These are phyloP conservation scores for Zophobas morio DNA, from an alignment of 1,140 invertebrate genomes.

Conservation along the genomic window DNA sequence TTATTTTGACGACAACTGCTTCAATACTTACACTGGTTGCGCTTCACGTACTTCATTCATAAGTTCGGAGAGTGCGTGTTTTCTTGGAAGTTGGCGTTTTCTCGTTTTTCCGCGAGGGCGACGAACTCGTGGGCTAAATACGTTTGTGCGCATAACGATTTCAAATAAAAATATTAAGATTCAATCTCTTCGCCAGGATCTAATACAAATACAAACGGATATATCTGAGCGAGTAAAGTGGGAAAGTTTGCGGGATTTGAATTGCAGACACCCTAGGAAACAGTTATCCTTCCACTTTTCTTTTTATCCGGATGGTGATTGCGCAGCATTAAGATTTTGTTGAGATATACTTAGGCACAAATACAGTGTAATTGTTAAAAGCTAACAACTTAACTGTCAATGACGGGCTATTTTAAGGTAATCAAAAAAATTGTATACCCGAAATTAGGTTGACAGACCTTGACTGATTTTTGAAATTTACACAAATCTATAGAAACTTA, in stretches of 20 bases:
- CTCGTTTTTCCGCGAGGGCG: background rate
- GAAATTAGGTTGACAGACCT: no score
- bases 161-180: constrained; percentile 18
- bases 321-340: constrained; percentile 4
- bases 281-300: constrained; percentile 24
- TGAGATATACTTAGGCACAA: background rate
- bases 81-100: background rate
- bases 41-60: constrained; percentile 3
- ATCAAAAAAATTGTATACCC: no score
- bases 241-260: constrained; percentile 35
- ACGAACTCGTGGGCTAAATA: constrained; percentile 10
- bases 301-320: constrained; percentile 20
- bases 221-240: constrained; percentile 34
- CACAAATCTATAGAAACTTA: no score
- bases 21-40: background rate
- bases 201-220: constrained; percentile 20
- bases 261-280: constrained; percentile 23
- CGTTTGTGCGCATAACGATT: constrained; percentile 18
- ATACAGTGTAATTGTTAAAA: background rate
- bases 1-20: constrained; percentile 27
- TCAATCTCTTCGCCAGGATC: constrained; percentile 27
- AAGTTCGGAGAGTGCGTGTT: background rate
- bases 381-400: background rate
- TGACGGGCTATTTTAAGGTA: background rate
- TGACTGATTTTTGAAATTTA: no score